Evolutionary conservation across 2,888 invertebrate genomes (phyloP).

Genomic region (Drosophila anceps): DNA sequence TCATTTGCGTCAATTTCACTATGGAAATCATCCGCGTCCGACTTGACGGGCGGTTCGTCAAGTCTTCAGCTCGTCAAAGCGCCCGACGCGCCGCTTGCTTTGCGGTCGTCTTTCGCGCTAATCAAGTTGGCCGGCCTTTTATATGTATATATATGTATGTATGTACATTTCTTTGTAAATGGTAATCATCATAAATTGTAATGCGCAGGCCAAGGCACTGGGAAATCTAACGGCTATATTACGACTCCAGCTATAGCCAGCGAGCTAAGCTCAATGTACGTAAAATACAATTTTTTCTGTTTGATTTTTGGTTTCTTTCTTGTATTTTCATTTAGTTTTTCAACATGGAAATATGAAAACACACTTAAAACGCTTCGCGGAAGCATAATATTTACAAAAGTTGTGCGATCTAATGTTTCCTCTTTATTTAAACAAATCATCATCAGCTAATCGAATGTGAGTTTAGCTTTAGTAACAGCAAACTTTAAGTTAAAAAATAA

Average conservation of each 20-base stretch:
- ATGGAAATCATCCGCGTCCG: conserved; percentile 55
- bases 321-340: conserved; percentile 37
- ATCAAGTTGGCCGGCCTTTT: conserved; percentile 58
- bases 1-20: conserved; percentile 67
- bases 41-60: conserved; percentile 27
- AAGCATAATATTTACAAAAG: conserved; percentile 37
- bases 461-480: conserved; percentile 9
- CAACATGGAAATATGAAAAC: conserved; percentile 36
- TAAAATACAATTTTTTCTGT: conserved; percentile 14
- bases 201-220: conserved; percentile 53
- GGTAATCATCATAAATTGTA: conserved; percentile 78
- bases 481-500: background rate
- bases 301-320: conserved; percentile 8
- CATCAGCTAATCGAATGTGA: conserved; percentile 14
- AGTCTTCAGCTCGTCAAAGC: conserved; percentile 36
- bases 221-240: conserved; percentile 53
- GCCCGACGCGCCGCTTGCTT: conserved; percentile 18
- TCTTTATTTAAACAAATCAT: conserved; percentile 37
- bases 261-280: conserved; percentile 26
- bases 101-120: conserved; percentile 56
- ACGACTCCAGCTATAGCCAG: conserved; percentile 17
- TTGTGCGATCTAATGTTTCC: conserved; percentile 34
- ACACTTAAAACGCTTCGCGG: conserved; percentile 40
- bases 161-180: conserved; percentile 38
- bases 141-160: background rate